Evolutionary conservation across 2,113 vertebrate genomes (phyloP).

Genomic region (Mustela nigripes): DNA sequence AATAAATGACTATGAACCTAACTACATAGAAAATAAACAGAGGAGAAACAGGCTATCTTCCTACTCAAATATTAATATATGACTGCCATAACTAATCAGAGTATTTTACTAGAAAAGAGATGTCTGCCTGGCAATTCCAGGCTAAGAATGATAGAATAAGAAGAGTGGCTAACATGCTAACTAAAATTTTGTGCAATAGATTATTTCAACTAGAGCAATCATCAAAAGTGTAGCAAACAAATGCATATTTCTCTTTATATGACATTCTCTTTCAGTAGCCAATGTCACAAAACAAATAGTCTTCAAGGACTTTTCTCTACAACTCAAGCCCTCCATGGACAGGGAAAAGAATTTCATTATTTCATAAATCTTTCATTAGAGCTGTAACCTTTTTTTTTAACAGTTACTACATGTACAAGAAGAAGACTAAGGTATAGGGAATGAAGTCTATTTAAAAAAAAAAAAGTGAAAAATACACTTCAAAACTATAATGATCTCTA

Average conservation of each 20-base stretch:
- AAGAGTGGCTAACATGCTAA: background rate
- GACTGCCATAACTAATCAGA: slow-evolving; percentile 60
- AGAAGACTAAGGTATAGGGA: background rate
- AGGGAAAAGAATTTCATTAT: background rate
- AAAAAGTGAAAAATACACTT: background rate
- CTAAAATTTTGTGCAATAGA: slow-evolving; percentile 56
- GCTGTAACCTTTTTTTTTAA: background rate
- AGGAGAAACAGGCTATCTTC: slow-evolving; percentile 39
- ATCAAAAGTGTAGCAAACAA: slow-evolving; percentile 48
- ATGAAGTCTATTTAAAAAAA: background rate
- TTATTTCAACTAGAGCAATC: slow-evolving; percentile 49
- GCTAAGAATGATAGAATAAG: slow-evolving; percentile 36
- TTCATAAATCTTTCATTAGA: background rate
- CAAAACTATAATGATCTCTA: background rate
- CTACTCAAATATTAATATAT: slow-evolving; percentile 70
- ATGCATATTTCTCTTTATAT: slow-evolving; percentile 13
- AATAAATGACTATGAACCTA: slow-evolving; percentile 65
- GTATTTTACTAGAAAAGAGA: slow-evolving; percentile 57
- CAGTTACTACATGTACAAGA: no score
- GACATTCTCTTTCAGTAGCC: slow-evolving; percentile 19
- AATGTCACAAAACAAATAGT: slow-evolving; percentile 50
- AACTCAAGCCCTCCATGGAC: background rate
- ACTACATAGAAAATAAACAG: slow-evolving; percentile 66
- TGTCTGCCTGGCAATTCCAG: slow-evolving; percentile 41
- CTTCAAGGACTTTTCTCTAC: slow-evolving; percentile 11